phyloP scores from a whole-genome alignment of 2,797 vertebrate genomes.

The Gephyroberyx darwinii region DNA sequence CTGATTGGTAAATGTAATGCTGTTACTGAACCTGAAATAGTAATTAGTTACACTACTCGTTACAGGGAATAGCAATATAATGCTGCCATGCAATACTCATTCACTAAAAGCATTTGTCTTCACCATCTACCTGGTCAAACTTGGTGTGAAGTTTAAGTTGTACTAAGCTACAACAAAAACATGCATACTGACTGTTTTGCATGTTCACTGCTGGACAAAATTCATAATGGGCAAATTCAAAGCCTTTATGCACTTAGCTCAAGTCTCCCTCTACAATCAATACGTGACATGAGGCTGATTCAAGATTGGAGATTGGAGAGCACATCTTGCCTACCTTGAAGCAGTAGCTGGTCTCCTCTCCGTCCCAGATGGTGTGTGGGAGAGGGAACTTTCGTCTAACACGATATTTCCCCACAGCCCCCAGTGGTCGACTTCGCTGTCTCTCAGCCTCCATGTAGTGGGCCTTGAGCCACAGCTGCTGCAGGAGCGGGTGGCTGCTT shows the following conservation, averaged over 20 bases:
- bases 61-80: no score
- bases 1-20: no score
- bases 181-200: background rate
- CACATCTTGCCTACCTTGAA: constrained; percentile 70
- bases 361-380: constrained; percentile 80
- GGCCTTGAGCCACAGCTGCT: constrained; percentile 81
- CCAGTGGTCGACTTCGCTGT: constrained; percentile 77
- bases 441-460: constrained; percentile 77
- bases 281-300: background rate
- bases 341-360: constrained; percentile 82
- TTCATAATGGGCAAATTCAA: background rate
- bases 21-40: no score
- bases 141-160: no score
- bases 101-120: no score
- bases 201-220: background rate
- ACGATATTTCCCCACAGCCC: constrained; percentile 81
- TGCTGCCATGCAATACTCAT: no score
- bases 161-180: background rate
- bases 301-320: background rate
- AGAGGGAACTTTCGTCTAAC: constrained; percentile 79
- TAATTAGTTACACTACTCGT: no score
- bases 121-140: no score
- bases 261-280: background rate
- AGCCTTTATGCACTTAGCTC: background rate
- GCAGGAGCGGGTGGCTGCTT: constrained; percentile 75